A percentile compares a stretch with the other conserved stretches of the same genome.
These are phyloP conservation scores for Nasua narica DNA, from an alignment of 2,797 vertebrate species.

Conservation along the genomic window DNA sequence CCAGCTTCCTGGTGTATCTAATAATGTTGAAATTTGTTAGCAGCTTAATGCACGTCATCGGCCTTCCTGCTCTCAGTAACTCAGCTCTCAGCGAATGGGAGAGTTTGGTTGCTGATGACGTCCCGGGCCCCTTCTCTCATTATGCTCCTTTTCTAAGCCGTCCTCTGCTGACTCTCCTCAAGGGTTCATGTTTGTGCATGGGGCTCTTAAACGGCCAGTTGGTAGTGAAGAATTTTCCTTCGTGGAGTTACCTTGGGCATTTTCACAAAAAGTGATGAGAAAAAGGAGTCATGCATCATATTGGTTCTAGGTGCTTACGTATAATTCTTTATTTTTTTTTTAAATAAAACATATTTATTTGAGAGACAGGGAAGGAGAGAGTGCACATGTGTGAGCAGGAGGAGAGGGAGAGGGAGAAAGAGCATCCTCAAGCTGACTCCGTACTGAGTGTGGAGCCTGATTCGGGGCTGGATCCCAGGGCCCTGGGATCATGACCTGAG, in stretches of 20 bases:
- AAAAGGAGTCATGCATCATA: not conserved
- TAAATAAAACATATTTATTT: not conserved
- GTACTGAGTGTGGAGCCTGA: not conserved
- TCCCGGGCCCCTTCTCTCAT: not conserved
- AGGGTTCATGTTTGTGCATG: not conserved
- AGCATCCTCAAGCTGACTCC: not conserved
- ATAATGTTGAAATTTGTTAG: not conserved
- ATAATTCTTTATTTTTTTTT: not conserved
- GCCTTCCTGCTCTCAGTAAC: not conserved
- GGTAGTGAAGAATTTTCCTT: not conserved
- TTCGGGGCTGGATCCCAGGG: not conserved
- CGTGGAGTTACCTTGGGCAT: not conserved
- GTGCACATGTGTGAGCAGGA: not conserved
- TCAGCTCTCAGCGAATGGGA: not conserved
- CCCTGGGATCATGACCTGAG: not conserved
- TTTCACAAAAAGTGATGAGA: not conserved
- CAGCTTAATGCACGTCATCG: not conserved
- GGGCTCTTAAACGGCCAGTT: not conserved
- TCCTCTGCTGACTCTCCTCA: not conserved
- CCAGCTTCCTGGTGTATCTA: not conserved
- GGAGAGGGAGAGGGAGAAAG: not conserved
- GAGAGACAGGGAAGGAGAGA: not conserved
- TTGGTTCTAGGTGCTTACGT: not conserved
- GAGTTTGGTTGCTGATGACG: not conserved
- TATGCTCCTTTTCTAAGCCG: not conserved